phyloP scores from a whole-genome alignment of 2,113 vertebrate genomes.

The Semnopithecus entellus region DNA sequence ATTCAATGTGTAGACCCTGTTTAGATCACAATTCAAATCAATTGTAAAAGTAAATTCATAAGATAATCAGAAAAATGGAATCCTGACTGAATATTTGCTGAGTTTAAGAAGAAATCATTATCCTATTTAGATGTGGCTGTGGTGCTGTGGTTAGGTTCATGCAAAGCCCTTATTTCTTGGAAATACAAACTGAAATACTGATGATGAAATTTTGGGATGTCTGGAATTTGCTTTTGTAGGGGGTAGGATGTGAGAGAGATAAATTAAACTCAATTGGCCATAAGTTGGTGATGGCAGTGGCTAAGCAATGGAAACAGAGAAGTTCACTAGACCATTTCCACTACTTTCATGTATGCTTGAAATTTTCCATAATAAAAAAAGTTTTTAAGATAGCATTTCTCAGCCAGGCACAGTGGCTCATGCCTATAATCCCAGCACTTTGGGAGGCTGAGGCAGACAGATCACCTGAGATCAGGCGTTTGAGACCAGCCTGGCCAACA shows the following conservation, averaged over 20 bases:
- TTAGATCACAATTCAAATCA: neutral
- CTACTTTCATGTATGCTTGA: neutral
- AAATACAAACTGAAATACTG: neutral
- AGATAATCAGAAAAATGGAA: slow-evolving; percentile 28
- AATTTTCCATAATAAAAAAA: slow-evolving; percentile 4
- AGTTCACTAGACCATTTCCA: neutral
- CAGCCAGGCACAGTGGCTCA: neutral
- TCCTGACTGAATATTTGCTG: neutral
- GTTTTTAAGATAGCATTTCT: neutral
- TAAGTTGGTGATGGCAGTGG: neutral
- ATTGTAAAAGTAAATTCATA: neutral
- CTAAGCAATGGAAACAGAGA: neutral
- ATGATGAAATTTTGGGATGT: neutral
- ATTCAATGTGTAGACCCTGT: neutral
- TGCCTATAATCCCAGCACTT: neutral
- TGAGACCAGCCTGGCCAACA: neutral
- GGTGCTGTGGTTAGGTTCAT: neutral
- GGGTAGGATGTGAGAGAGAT: neutral
- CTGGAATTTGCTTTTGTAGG: neutral
- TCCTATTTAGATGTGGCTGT: neutral
- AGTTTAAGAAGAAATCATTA: neutral
- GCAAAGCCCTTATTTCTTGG: neutral
- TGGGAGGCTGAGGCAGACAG: neutral
- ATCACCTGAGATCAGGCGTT: neutral
- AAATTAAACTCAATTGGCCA: neutral